Percentiles rank a stretch among this genome's conserved stretches.
phyloP scores from a whole-genome alignment of 1,140 invertebrate genomes.

The Drosophila serrata region DNA sequence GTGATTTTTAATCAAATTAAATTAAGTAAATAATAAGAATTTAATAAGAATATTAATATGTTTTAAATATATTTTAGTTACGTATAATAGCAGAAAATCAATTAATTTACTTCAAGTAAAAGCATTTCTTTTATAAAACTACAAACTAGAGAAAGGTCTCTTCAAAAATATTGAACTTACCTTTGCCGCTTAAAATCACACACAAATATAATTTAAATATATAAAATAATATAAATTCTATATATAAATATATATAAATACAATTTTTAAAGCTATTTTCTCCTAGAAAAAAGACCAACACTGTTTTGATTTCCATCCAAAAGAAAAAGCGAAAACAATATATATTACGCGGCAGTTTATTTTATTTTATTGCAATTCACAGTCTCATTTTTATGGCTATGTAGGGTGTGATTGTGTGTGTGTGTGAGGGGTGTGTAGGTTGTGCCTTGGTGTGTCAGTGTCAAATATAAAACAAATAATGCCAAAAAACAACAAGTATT shows the following conservation, averaged over 20 bases:
- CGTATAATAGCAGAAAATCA: too few relatives aligned
- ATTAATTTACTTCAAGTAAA: too few relatives aligned
- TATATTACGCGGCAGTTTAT: conserved; percentile 73
- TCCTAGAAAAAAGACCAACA: conserved; percentile 4
- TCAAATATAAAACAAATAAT: conserved; percentile 81
- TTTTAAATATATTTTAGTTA: too few relatives aligned
- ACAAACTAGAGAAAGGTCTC: too few relatives aligned
- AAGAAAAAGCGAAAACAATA: conserved; percentile 16
- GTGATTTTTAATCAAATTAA: not conserved
- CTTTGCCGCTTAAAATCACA: too few relatives aligned
- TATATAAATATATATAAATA: too few relatives aligned
- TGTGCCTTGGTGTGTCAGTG: conserved; percentile 48
- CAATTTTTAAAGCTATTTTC: conserved; percentile 13
- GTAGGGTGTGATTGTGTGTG: conserved; percentile 13
- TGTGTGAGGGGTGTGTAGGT: not conserved
- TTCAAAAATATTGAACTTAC: too few relatives aligned
- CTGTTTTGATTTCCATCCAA: conserved; percentile 15
- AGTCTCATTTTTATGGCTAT: conserved; percentile 67
- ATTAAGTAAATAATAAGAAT: not conserved
- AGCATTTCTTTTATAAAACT: too few relatives aligned
- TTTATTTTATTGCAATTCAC: conserved; percentile 79
- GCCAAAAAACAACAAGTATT: conserved; percentile 59
- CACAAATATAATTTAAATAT: too few relatives aligned
- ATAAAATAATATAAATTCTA: too few relatives aligned
- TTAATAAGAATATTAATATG: too few relatives aligned